Percentiles rank a stretch among this genome's conserved stretches.
Conservation (phyloP, 2,888 invertebrate species). For the Stratiomys singularior region DNA sequence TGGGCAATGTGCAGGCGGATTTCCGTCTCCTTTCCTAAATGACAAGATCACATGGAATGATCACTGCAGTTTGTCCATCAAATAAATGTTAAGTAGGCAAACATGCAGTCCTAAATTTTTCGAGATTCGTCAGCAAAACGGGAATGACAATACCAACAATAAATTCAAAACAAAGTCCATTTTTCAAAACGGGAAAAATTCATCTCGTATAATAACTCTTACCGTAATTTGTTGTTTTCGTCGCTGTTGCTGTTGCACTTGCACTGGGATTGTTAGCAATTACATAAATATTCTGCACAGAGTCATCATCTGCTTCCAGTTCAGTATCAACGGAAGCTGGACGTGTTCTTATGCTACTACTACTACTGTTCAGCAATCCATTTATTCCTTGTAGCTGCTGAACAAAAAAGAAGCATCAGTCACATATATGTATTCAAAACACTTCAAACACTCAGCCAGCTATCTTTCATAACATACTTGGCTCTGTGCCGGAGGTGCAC, state of each 20-base stretch:
- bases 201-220: not conserved
- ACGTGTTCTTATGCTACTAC: conserved; percentile 67
- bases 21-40: no score
- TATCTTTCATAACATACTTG: conserved; percentile 57
- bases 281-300: conserved; percentile 57
- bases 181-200: no score
- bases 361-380: conserved; percentile 63
- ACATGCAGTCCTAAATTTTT: no score
- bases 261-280: conserved; percentile 66
- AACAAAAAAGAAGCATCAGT: conserved; percentile 34
- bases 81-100: no score
- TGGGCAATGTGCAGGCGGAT: no score
- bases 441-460: conserved; percentile 42
- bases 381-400: conserved; percentile 63
- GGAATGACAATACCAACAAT: no score
- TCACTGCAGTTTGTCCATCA: no score
- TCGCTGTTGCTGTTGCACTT: conserved; percentile 67
- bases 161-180: no score
- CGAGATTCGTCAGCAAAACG: no score
- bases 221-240: conserved; percentile 65
- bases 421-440: conserved; percentile 29
- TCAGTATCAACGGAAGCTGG: conserved; percentile 73
- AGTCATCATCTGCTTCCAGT: conserved; percentile 57
- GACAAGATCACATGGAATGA: no score
- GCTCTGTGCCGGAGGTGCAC: conserved; percentile 76